Evolutionary conservation across 2,113 vertebrate species (phyloP).

Genomic region (Grallaria varia): DNA sequence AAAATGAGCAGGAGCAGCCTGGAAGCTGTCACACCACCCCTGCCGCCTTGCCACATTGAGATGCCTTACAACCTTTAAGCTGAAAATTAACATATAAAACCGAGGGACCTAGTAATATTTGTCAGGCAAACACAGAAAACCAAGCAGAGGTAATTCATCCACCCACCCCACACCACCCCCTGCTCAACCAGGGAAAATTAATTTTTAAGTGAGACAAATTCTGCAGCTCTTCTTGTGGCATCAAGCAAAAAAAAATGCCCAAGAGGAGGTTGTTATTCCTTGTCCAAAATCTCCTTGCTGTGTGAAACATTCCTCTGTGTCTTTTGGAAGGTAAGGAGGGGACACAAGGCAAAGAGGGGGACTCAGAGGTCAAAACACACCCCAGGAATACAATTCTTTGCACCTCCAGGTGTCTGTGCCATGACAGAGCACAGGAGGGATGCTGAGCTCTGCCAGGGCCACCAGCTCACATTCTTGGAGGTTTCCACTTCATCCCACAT

Average conservation of each 20-base stretch:
- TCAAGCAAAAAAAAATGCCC: neutral
- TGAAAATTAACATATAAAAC: conserved; percentile 12
- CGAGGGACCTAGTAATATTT: neutral
- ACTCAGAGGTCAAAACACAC: neutral
- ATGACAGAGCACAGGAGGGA: neutral
- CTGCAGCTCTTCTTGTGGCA: neutral
- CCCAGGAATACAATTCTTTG: neutral
- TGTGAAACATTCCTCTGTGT: neutral
- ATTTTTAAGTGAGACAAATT: neutral
- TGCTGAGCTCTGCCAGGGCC: neutral
- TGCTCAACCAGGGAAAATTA: neutral
- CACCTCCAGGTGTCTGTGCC: neutral
- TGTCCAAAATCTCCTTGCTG: neutral
- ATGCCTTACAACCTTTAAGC: neutral
- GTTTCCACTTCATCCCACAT: neutral
- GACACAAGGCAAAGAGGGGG: neutral
- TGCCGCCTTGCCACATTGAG: neutral
- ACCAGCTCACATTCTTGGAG: neutral
- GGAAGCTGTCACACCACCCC: neutral
- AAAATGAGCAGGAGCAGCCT: neutral
- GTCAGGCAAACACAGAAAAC: neutral
- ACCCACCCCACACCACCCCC: neutral
- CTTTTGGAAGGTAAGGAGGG: neutral
- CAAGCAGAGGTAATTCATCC: neutral
- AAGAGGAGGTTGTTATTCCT: neutral